Base-by-base conservation (phyloP, 2,113 vertebrate species). In the Labeo catla region DNA sequence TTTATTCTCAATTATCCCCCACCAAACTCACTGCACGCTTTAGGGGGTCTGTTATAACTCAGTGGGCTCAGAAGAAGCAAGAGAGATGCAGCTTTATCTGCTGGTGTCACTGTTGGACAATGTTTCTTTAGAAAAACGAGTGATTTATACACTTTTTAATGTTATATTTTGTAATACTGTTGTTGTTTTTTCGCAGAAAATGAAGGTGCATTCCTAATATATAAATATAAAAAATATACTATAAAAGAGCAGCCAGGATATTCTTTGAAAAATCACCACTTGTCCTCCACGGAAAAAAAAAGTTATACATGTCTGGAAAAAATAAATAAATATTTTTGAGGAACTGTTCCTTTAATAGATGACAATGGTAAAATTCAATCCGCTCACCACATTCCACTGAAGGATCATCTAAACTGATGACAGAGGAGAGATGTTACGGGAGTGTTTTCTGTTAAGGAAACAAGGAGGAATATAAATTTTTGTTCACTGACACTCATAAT, bases 401-500 rank as follows among this genome's bases (percentile, higher is more conserved):
- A 47, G 59, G 54, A 79, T 79, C 77, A 61, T 79, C 19, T 61
- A 79, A 79, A 79, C 39, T 47, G 39, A 81, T 81, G 59, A 81
- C 78, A 81, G 39, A n/a, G 79, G 47, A 47, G 77, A 47, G 78
- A 47, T 28, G 77, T 61, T 63, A 63, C 11, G 23, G 79, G 43
- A 81, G n/a, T 28, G 12, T 28, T 23, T 47, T 86, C 65, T 83
- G 49, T 28, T 68, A 76, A 76, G 43, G 79, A 88, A 86, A 88
- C 54, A 50, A 82, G 83, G 45, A 52, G 36, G 72, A 85, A 82
- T 83, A 70, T 76, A 76, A 76, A 45, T 59, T 83, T 45, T 78
- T 86, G 84, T 78, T 86, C 84, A 54, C 59, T 78, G 59, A 82
- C 8, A 6, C 49, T 43, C 28, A 74, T 79, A 78, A 88, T 86